Percentiles rank a stretch among this genome's conserved stretches.
phyloP scores from a whole-genome alignment of 2,113 vertebrate species.

The Cynoglossus semilaevis region DNA sequence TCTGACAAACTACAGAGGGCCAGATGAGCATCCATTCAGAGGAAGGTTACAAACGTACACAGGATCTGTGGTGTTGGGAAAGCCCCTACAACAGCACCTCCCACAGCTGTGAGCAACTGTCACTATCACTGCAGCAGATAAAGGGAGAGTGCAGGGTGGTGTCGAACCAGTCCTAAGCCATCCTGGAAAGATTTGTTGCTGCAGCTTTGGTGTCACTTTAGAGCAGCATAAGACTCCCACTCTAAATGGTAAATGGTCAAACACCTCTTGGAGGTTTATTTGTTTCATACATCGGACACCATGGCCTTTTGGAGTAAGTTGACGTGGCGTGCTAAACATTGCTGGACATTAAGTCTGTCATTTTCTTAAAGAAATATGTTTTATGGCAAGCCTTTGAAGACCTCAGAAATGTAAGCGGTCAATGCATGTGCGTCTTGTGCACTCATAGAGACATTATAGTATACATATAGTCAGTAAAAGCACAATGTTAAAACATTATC shows the following conservation, averaged over 20 bases:
- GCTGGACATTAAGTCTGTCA: too few species aligned
- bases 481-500: too few species aligned
- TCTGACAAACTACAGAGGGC: not conserved
- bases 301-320: too few species aligned
- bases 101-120: conserved; percentile 52
- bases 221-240: not conserved
- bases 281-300: too few species aligned
- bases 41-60: conserved; percentile 39
- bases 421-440: too few species aligned
- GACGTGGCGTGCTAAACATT: too few species aligned
- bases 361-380: too few species aligned
- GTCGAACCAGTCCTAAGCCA: conserved; percentile 14
- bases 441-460: too few species aligned
- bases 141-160: conserved; percentile 42
- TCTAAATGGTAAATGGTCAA: not conserved
- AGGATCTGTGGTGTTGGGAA: conserved; percentile 64
- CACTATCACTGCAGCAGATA: conserved; percentile 54
- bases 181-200: conserved; percentile 26
- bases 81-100: conserved; percentile 50
- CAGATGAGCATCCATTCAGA: conserved; percentile 26
- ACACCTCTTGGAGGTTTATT: too few species aligned
- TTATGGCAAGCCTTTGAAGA: too few species aligned
- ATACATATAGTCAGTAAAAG: too few species aligned
- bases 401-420: too few species aligned
- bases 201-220: conserved; percentile 3